Conservation (phyloP, 2,888 invertebrate species). For the Argynnis bischoffii region DNA sequence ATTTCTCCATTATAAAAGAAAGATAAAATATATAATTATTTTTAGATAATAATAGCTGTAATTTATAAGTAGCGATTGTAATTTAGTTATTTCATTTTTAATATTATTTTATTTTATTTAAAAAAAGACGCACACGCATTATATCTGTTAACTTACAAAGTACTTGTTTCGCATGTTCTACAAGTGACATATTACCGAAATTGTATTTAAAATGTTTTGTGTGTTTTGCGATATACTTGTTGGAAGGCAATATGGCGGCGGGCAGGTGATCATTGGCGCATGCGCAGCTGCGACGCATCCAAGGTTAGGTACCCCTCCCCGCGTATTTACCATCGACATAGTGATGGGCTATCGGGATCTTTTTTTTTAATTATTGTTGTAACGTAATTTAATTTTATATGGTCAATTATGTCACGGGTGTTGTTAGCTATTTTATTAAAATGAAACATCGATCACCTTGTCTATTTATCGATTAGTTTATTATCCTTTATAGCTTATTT, state of each 20-base stretch:
- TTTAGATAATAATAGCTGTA: too few relatives aligned
- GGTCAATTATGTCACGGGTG: slow-evolving; percentile 40
- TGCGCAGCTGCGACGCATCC: slow-evolving; percentile 71
- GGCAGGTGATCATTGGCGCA: slow-evolving; percentile 71
- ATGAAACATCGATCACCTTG: slow-evolving; percentile 23
- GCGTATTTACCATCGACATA: slow-evolving; percentile 60
- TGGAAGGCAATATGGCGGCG: slow-evolving; percentile 65
- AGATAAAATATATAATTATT: too few relatives aligned
- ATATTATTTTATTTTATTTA: too few relatives aligned
- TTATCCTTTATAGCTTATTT: not conserved
- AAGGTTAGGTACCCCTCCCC: slow-evolving; percentile 71
- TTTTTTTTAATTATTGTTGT: slow-evolving; percentile 40
- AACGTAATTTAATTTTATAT: slow-evolving; percentile 42
- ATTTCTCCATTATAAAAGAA: too few relatives aligned
- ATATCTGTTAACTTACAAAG: too few relatives aligned
- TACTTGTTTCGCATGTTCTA: slow-evolving; percentile 5
- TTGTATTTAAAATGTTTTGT: slow-evolving; percentile 42
- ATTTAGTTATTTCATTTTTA: too few relatives aligned
- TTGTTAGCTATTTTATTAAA: slow-evolving; percentile 36
- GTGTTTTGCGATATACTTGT: slow-evolving; percentile 61
- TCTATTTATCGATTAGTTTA: slow-evolving; percentile 30
- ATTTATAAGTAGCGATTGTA: too few relatives aligned
- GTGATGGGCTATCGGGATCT: slow-evolving; percentile 55
- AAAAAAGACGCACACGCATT: too few relatives aligned
- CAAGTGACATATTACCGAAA: slow-evolving; percentile 38